These are phyloP conservation scores for Branchipolynoe longqiensis DNA, from an alignment of 2,888 invertebrate genomes.

Conservation along the genomic window DNA sequence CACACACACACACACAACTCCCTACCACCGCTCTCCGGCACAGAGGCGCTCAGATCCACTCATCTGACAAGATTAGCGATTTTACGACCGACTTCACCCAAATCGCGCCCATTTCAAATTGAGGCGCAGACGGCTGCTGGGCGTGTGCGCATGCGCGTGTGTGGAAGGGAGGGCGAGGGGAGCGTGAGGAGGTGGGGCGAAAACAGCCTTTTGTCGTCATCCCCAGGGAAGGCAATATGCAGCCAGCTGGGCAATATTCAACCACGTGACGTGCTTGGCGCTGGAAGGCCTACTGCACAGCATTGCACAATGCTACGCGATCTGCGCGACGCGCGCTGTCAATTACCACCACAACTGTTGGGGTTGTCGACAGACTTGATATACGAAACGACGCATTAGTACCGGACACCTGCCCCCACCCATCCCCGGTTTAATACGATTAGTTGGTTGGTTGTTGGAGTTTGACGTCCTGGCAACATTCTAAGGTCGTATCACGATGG, in stretches of 20 bases:
- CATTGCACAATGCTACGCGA: not conserved
- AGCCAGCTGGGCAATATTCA: slow-evolving; percentile 1
- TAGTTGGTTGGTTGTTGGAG: too few relatives aligned
- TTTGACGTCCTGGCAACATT: too few relatives aligned
- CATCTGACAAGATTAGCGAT: slow-evolving; percentile 26
- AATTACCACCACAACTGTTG: too few relatives aligned
- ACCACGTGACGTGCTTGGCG: not conserved
- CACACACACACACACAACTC: not conserved
- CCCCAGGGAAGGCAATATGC: too few relatives aligned
- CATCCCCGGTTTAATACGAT: too few relatives aligned
- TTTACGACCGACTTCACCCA: slow-evolving; percentile 34
- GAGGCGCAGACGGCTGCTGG: not conserved
- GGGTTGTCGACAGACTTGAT: slow-evolving; percentile 2
- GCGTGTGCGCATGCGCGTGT: not conserved
- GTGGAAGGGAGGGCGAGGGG: not conserved
- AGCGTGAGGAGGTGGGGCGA: not conserved
- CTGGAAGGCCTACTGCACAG: not conserved
- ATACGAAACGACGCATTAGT: not conserved
- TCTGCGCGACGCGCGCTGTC: too few relatives aligned
- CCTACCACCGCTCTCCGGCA: not conserved
- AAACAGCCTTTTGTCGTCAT: too few relatives aligned
- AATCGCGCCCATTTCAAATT: not conserved
- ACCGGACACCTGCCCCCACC: too few relatives aligned
- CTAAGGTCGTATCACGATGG: too few relatives aligned
- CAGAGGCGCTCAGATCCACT: not conserved